Evolutionary conservation across 2,888 invertebrate genomes (phyloP).

Genomic region (Leptinotarsa peninsularis): DNA sequence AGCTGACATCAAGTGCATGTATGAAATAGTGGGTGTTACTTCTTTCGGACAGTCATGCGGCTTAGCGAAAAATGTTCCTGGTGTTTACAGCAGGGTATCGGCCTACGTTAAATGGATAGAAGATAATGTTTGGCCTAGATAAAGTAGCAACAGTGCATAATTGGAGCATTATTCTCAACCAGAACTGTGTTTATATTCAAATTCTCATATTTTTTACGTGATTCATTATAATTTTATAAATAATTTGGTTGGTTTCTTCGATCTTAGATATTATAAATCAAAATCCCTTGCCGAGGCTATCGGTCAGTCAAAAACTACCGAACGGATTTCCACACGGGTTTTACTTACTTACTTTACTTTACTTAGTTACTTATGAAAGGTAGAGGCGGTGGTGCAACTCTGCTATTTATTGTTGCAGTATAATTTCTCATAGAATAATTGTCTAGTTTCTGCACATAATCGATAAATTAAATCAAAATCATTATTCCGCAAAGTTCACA

Average conservation of each 20-base stretch:
- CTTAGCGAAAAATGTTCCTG: slow-evolving; percentile 61
- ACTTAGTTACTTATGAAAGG: no score
- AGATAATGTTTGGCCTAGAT: slow-evolving; percentile 65
- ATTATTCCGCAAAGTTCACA: no score
- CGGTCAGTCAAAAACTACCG: no score
- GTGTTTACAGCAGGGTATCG: slow-evolving; percentile 68
- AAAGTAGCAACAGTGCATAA: not conserved
- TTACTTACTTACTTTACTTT: no score
- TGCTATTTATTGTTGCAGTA: no score
- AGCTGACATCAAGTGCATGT: slow-evolving; percentile 65
- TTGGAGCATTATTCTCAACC: not conserved
- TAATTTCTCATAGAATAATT: no score
- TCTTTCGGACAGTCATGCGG: slow-evolving; percentile 66
- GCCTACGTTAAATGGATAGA: slow-evolving; percentile 69
- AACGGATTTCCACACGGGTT: no score
- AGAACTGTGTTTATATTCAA: not conserved
- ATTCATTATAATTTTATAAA: not conserved
- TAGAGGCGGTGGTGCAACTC: no score
- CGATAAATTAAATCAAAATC: no score
- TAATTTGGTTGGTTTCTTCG: not conserved
- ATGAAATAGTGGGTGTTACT: slow-evolving; percentile 68
- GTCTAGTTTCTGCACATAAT: no score
- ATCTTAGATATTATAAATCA: not conserved
- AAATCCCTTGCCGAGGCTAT: no score
- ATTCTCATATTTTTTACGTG: not conserved